phyloP scores from a whole-genome alignment of 2,888 invertebrate genomes.

The Masnerella sp. region DNA sequence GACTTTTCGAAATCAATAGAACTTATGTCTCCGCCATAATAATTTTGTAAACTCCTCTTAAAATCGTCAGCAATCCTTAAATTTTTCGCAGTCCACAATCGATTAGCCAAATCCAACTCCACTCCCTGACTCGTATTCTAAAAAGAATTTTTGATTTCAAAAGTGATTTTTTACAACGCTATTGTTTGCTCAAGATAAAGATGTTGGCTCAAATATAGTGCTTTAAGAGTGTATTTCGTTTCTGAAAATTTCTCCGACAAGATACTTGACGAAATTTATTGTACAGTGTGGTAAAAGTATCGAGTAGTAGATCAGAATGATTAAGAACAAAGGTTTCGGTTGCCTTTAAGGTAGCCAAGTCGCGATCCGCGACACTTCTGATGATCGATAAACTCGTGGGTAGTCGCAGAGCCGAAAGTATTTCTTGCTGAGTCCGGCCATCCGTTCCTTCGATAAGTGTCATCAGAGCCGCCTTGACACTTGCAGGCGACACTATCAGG shows the following conservation, averaged over 20 bases:
- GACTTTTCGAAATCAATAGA: conserved; percentile 79
- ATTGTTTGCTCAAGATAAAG: too few species aligned
- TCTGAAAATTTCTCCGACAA: too few species aligned
- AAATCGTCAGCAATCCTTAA: conserved; percentile 76
- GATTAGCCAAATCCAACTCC: conserved; percentile 66
- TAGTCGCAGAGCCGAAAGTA: conserved; percentile 80
- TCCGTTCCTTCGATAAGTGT: conserved; percentile 82
- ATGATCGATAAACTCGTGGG: conserved; percentile 73
- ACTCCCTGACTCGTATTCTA: conserved; percentile 64
- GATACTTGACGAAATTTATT: too few species aligned
- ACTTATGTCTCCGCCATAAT: conserved; percentile 79
- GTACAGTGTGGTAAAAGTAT: too few species aligned
- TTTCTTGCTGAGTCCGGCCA: conserved; percentile 81
- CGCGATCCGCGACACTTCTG: conserved; percentile 62
- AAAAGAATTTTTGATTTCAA: too few species aligned
- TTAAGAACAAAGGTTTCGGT: conserved; percentile 8
- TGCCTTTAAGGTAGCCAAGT: conserved; percentile 74
- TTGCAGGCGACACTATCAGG: conserved; percentile 83
- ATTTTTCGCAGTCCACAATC: conserved; percentile 66
- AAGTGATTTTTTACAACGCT: too few species aligned
- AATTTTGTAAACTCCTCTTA: conserved; percentile 74
- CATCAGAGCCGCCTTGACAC: conserved; percentile 82
- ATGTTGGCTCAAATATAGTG: too few species aligned
- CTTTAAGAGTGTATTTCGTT: too few species aligned
- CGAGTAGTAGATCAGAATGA: too few species aligned